Evolutionary conservation across 2,113 vertebrate species (phyloP).

Genomic region (Misgurnus anguillicaudatus): DNA sequence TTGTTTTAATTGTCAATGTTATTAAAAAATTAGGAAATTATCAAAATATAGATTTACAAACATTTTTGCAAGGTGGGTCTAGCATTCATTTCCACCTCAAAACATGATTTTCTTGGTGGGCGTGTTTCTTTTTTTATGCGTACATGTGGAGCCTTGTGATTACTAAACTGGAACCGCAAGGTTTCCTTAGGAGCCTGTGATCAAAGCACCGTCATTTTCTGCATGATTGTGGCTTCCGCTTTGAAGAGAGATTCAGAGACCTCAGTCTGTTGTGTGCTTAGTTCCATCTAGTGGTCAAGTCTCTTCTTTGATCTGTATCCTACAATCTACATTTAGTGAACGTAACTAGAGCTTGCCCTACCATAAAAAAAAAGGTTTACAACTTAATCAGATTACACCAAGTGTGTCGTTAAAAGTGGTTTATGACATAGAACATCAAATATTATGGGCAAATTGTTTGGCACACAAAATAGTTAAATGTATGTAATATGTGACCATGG

Average conservation of each 20-base stretch:
- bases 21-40: too few relatives aligned
- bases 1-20: too few relatives aligned
- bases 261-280: slow-evolving; percentile 6
- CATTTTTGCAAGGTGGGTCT: slow-evolving; percentile 16
- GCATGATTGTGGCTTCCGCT: slow-evolving; percentile 13
- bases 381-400: not conserved
- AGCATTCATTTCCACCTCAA: slow-evolving; percentile 1
- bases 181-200: slow-evolving; percentile 7
- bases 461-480: too few relatives aligned
- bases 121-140: not conserved
- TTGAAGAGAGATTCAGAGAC: slow-evolving; percentile 2
- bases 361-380: not conserved
- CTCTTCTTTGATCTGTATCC: not conserved
- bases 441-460: too few relatives aligned
- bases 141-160: slow-evolving; percentile 21
- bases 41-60: not conserved
- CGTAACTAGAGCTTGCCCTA: too few relatives aligned
- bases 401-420: not conserved
- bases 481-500: too few relatives aligned
- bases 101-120: not conserved
- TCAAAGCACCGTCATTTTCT: slow-evolving; percentile 17
- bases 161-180: slow-evolving; percentile 13
- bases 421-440: too few relatives aligned
- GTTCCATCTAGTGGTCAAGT: slow-evolving; percentile 49
- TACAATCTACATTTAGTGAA: not conserved